Evolutionary conservation across 2,888 invertebrate genomes (phyloP).

Genomic region (Pseudolycoriella hygida): DNA sequence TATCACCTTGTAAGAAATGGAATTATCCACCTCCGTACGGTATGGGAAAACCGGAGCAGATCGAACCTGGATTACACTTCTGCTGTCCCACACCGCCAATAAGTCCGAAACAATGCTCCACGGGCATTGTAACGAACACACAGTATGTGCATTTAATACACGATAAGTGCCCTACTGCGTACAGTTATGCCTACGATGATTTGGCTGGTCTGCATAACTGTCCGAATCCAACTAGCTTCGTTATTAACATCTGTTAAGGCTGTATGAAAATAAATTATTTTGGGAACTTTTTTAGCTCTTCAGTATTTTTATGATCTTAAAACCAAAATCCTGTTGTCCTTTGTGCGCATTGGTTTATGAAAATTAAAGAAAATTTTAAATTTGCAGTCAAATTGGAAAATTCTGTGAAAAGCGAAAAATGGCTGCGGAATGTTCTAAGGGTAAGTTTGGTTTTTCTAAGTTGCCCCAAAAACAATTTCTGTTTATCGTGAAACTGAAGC

Average conservation of each 20-base stretch:
- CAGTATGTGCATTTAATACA: constrained; percentile 2
- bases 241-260: not conserved
- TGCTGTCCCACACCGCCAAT: constrained; percentile 1
- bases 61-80: not conserved
- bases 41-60: not conserved
- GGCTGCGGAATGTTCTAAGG: no score
- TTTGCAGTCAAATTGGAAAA: no score
- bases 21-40: constrained; percentile 3
- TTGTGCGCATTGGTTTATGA: no score
- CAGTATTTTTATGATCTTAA: no score
- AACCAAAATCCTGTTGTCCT: no score
- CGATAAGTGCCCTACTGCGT: not conserved
- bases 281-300: no score
- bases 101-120: not conserved
- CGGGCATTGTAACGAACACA: not conserved
- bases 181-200: constrained; percentile 5
- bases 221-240: not conserved
- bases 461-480: no score
- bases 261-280: no score
- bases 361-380: no score
- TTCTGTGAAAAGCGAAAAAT: no score
- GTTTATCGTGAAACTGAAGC: no score
- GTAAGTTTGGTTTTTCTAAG: no score
- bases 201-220: constrained; percentile 1
- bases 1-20: constrained; percentile 5